Percentiles rank a stretch among this genome's conserved stretches.
Conservation (phyloP, 2,888 invertebrate genomes). For the Drosophila barbarae region DNA sequence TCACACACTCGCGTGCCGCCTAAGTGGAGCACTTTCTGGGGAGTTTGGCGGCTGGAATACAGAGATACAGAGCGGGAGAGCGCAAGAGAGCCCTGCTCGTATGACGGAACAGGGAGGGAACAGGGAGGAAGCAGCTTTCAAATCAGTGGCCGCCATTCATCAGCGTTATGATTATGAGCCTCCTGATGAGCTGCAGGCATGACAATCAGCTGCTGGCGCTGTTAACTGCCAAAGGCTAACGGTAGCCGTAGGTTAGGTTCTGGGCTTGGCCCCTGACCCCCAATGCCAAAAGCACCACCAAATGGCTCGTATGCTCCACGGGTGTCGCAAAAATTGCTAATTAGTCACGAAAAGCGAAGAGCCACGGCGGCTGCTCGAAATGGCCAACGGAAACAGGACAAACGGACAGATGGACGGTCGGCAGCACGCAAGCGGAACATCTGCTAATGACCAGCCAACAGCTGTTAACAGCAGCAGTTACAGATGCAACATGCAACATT, state of each 20-base stretch:
- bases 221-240: slow-evolving; percentile 8
- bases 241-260: slow-evolving; percentile 21
- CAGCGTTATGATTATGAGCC: slow-evolving; percentile 36
- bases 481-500: slow-evolving; percentile 7
- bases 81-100: slow-evolving; percentile 26
- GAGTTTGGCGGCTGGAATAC: slow-evolving; percentile 17
- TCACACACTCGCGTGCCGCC: slow-evolving; percentile 16
- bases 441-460: slow-evolving; percentile 33
- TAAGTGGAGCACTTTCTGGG: slow-evolving; percentile 27
- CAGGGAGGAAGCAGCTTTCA: slow-evolving; percentile 54
- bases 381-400: slow-evolving; percentile 49
- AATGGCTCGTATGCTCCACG: slow-evolving; percentile 26
- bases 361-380: slow-evolving; percentile 46
- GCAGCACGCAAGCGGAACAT: slow-evolving; percentile 37
- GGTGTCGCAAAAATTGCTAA: slow-evolving; percentile 64
- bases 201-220: slow-evolving; percentile 38
- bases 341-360: slow-evolving; percentile 61
- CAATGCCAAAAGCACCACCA: slow-evolving; percentile 5
- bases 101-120: slow-evolving; percentile 39
- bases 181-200: slow-evolving; percentile 31
- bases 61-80: not conserved
- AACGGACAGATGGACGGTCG: slow-evolving; percentile 3
- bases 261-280: slow-evolving; percentile 36
- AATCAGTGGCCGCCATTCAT: slow-evolving; percentile 53
- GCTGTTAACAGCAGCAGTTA: slow-evolving; percentile 17